These are phyloP conservation scores for Dipodomys spectabilis DNA, from an alignment of 2,113 vertebrate species.

Conservation along the genomic window DNA sequence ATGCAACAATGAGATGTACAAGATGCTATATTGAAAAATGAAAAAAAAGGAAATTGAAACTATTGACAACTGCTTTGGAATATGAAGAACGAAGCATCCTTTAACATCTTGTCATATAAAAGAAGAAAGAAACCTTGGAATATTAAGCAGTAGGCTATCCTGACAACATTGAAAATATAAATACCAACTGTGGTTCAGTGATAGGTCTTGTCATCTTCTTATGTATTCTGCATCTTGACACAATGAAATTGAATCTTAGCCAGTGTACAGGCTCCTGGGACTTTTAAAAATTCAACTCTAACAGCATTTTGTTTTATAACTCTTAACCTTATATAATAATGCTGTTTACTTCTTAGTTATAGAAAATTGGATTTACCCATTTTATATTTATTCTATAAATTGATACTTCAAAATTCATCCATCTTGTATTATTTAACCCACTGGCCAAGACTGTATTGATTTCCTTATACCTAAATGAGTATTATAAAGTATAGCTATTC, in stretches of 20 bases:
- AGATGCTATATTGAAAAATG: too few species aligned
- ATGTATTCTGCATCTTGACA: constrained; percentile 44
- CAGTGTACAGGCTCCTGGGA: not conserved
- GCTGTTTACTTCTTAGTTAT: not conserved
- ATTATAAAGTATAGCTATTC: not conserved
- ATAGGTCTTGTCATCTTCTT: not conserved
- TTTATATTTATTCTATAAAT: not conserved
- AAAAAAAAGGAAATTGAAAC: not conserved
- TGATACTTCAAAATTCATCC: not conserved
- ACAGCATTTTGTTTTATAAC: not conserved
- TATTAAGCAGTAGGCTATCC: not conserved
- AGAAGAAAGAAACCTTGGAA: not conserved
- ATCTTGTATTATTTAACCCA: constrained; percentile 4
- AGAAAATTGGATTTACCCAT: not conserved
- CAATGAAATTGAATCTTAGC: not conserved
- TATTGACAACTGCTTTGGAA: constrained; percentile 21
- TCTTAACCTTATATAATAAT: not conserved
- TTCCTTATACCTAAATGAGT: not conserved
- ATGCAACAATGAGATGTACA: too few species aligned
- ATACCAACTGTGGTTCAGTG: not conserved
- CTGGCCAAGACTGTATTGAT: not conserved
- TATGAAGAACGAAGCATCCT: not conserved
- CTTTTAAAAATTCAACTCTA: constrained; percentile 1
- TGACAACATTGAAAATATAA: not conserved
- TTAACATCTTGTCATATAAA: not conserved